Evolutionary conservation across 2,113 vertebrate species (phyloP).

Genomic region (Ibidorhyncha struthersii): DNA sequence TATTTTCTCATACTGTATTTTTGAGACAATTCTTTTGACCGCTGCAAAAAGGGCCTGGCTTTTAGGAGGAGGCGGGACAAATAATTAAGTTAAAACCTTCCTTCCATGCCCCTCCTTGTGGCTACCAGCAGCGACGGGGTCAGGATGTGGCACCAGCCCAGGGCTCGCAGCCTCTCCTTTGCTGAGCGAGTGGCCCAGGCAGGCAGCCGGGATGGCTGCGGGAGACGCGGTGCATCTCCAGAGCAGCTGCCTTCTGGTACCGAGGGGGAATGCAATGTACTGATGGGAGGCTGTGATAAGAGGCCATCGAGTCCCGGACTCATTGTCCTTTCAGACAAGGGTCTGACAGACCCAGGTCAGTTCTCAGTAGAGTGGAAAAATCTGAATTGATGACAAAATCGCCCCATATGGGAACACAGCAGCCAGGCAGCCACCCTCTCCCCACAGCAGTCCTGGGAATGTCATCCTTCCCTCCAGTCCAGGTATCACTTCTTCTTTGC

Average conservation of each 20-base stretch:
- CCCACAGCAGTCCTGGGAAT: background rate
- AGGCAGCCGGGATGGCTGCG: background rate
- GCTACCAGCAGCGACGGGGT: background rate
- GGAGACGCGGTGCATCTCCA: background rate
- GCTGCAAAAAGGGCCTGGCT: background rate
- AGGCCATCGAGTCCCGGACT: constrained; percentile 51
- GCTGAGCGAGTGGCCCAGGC: background rate
- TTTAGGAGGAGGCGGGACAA: background rate
- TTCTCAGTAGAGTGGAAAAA: constrained; percentile 32
- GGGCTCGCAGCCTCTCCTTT: background rate
- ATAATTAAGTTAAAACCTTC: background rate
- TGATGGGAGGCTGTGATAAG: constrained; percentile 62
- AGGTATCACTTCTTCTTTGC: background rate
- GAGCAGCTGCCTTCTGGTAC: constrained; percentile 59
- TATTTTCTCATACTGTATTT: background rate
- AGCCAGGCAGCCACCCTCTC: constrained; percentile 1
- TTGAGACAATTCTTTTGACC: background rate
- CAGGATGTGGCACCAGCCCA: background rate
- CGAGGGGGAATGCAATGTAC: constrained; percentile 56
- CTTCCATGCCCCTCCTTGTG: background rate
- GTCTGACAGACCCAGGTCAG: constrained; percentile 63
- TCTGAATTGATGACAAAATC: constrained; percentile 24
- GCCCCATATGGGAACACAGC: background rate
- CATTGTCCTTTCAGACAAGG: background rate
- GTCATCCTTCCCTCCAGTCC: background rate